Base-by-base conservation (phyloP, 2,888 invertebrate species). In the Tanytarsus gracilentus region DNA sequence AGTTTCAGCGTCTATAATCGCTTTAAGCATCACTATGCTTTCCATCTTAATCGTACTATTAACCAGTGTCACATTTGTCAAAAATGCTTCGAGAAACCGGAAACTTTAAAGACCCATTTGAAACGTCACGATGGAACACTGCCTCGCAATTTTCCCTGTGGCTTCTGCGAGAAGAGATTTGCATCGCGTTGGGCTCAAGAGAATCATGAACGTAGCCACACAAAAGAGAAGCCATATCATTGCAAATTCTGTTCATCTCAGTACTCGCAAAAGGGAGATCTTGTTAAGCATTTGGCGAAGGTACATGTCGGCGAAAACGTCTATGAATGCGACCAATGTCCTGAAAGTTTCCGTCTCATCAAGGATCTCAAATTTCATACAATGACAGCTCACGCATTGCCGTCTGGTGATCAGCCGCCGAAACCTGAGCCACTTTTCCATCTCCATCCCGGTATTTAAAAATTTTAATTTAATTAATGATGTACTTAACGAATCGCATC, bases 11-110 rank as follows among this genome's bases (percentile, higher is more conserved):
- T 44, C 18, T 44, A 44, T 11, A 44, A 44, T 21, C 16, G 44
- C 9, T 44, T 44, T 18, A 44, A 44, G 9, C 44, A 44, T 44
- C 44, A 44, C 21, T 44, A 44, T 44, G 44, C 44, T 23, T 44
- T 44, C 44, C 44, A 44, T 21, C 18, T 44, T 3, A 44, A 44
- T 44, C 44, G 44, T 18, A 44, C 44, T 9, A 44, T 44, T 2
- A 44, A 29, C 14, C 29, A 58, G 30, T 58, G 58, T 30, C 39
- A 44, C 9, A 40, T 58, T 26, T 58, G 58, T 58, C 48, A 40
- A 14, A 58, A 48, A 26, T 40, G n/a, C 27, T 58, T 58, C 29
- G 44, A 44, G 23, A 44, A 44, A 11, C 44, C 44, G 11, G 44
- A 44, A n/a, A 44, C 44, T 23, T 44, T 44, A 21, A 44, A 44